Conservation (phyloP, 2,797 vertebrate genomes). For the Eulemur coronatus region DNA sequence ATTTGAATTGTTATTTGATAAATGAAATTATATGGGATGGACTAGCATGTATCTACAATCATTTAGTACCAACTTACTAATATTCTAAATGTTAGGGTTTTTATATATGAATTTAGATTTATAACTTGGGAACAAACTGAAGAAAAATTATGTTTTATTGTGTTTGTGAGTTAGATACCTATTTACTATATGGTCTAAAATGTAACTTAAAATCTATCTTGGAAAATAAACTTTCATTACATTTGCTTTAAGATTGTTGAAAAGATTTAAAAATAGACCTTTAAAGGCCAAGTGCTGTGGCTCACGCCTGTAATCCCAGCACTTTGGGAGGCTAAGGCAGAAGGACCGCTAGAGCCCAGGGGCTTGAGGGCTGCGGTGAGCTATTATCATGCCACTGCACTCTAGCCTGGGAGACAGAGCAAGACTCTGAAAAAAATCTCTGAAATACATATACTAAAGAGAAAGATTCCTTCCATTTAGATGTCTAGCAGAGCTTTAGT, state of each 20-base stretch:
- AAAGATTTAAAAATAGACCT: constrained; percentile 36
- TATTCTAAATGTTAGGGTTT: not conserved
- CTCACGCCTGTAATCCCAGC: not conserved
- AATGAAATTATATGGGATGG: not conserved
- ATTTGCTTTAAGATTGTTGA: not conserved
- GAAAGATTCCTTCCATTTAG: not conserved
- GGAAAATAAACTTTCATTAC: not conserved
- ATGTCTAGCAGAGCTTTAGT: not conserved
- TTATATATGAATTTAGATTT: constrained; percentile 17
- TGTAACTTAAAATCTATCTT: not conserved
- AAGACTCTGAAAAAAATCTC: not conserved
- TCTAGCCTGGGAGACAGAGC: not conserved
- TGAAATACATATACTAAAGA: not conserved
- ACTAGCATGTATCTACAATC: not conserved
- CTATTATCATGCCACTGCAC: not conserved
- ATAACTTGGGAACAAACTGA: not conserved
- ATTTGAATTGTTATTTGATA: not conserved
- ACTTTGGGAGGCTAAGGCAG: not conserved
- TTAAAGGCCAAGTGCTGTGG: not conserved
- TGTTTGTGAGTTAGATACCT: not conserved
- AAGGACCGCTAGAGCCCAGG: not conserved
- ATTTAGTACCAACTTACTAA: not conserved
- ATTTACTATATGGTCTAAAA: not conserved
- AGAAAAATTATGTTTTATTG: not conserved
- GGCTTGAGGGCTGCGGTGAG: not conserved